Evolutionary conservation across 1,140 invertebrate species (phyloP).

Genomic region (Pachypeltis micranthus): DNA sequence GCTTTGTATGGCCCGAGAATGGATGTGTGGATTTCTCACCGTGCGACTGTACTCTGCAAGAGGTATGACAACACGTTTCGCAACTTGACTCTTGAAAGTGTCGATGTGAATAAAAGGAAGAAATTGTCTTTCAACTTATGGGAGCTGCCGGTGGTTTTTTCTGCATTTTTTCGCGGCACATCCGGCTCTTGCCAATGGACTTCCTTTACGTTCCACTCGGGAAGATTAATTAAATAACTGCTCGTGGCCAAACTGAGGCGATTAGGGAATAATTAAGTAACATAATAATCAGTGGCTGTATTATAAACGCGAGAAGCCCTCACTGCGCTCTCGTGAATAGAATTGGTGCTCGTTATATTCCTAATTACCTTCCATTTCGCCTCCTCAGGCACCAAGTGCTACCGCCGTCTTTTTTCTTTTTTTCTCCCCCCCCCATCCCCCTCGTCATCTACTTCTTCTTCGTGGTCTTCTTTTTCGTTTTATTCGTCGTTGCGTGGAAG

Average conservation of each 20-base stretch:
- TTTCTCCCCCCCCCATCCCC: too few relatives aligned
- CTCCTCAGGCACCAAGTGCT: neutral
- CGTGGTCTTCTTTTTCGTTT: neutral
- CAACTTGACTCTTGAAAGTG: too few relatives aligned
- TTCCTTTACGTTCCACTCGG: neutral
- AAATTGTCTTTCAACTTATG: too few relatives aligned
- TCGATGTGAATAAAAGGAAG: too few relatives aligned
- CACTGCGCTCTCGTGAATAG: conserved; percentile 4
- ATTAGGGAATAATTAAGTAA: neutral
- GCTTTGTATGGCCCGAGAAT: too few relatives aligned
- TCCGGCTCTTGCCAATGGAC: too few relatives aligned
- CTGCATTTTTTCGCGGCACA: too few relatives aligned
- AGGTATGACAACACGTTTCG: too few relatives aligned
- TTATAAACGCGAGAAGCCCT: neutral
- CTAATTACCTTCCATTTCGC: neutral
- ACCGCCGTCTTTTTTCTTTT: neutral
- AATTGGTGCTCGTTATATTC: conserved; percentile 8
- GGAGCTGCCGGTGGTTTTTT: too few relatives aligned
- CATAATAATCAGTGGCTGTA: neutral
- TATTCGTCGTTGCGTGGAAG: neutral
- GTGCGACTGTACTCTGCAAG: too few relatives aligned
- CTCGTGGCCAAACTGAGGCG: neutral
- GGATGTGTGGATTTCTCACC: too few relatives aligned
- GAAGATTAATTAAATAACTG: neutral
- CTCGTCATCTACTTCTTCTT: too few relatives aligned